Conservation (phyloP, 2,888 invertebrate species). For the Cheiracanthium punctorium region DNA sequence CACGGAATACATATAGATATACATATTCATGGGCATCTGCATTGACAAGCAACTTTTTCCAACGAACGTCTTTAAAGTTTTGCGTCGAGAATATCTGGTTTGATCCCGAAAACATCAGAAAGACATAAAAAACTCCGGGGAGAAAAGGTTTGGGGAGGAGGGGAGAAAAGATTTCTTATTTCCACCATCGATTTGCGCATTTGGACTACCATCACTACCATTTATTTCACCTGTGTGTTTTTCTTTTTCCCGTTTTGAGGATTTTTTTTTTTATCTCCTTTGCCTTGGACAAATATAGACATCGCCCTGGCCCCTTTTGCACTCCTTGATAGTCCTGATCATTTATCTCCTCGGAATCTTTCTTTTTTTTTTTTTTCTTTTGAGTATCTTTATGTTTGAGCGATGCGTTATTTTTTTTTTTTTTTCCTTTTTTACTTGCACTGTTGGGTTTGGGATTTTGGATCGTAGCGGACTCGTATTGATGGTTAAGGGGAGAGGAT, state of each 20-base stretch:
- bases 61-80: constrained; percentile 64
- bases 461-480: neutral
- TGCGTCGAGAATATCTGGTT: constrained; percentile 58
- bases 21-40: constrained; percentile 63
- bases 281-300: constrained; percentile 59
- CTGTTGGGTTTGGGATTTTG: neutral
- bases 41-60: constrained; percentile 50
- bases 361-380: neutral
- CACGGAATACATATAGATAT: constrained; percentile 25
- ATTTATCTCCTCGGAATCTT: constrained; percentile 44
- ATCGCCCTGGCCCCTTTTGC: constrained; percentile 52
- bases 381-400: neutral
- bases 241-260: constrained; percentile 25
- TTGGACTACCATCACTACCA: constrained; percentile 61
- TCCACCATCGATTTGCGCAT: constrained; percentile 66
- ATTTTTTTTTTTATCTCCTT: constrained; percentile 27
- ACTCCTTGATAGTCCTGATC: constrained; percentile 50
- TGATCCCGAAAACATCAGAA: constrained; percentile 63
- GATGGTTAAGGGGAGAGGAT: neutral
- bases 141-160: neutral
- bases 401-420: neutral
- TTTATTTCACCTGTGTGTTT: constrained; percentile 62
- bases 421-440: neutral
- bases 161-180: constrained; percentile 37
- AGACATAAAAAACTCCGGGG: constrained; percentile 46